These are phyloP conservation scores for Strigamia crassipes DNA, from an alignment of 2,888 invertebrate genomes.

Conservation along the genomic window DNA sequence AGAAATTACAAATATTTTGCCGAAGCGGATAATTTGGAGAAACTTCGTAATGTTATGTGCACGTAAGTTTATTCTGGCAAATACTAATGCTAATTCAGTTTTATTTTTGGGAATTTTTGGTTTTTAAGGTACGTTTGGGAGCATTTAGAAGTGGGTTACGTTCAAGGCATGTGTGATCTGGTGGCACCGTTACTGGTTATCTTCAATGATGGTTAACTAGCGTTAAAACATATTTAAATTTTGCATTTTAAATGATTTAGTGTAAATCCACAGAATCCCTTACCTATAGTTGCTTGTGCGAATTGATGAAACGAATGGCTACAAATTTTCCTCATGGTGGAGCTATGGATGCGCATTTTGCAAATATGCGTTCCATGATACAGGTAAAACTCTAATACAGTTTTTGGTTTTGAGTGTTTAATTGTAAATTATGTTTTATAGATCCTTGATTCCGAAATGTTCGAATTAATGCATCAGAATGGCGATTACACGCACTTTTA, in stretches of 20 bases:
- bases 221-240: not conserved
- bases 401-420: not conserved
- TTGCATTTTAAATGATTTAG: not conserved
- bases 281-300: constrained; percentile 88
- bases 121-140: constrained; percentile 88
- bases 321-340: constrained; percentile 89
- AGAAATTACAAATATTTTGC: constrained; percentile 92
- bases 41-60: constrained; percentile 92
- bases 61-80: constrained; percentile 67
- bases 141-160: constrained; percentile 89
- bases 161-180: constrained; percentile 97
- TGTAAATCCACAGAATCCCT: constrained; percentile 68
- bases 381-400: constrained; percentile 56
- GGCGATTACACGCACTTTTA: constrained; percentile 97
- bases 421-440: constrained; percentile 62
- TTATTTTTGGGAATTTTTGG: not conserved
- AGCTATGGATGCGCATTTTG: constrained; percentile 94
- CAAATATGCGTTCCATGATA: constrained; percentile 79
- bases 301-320: constrained; percentile 86
- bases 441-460: constrained; percentile 90
- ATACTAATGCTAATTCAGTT: not conserved
- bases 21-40: constrained; percentile 80
- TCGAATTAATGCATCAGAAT: constrained; percentile 90
- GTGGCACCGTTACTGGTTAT: constrained; percentile 90
- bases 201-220: constrained; percentile 73